Conservation (phyloP, 1,140 invertebrate species). For the Harpegnathos saltator region DNA sequence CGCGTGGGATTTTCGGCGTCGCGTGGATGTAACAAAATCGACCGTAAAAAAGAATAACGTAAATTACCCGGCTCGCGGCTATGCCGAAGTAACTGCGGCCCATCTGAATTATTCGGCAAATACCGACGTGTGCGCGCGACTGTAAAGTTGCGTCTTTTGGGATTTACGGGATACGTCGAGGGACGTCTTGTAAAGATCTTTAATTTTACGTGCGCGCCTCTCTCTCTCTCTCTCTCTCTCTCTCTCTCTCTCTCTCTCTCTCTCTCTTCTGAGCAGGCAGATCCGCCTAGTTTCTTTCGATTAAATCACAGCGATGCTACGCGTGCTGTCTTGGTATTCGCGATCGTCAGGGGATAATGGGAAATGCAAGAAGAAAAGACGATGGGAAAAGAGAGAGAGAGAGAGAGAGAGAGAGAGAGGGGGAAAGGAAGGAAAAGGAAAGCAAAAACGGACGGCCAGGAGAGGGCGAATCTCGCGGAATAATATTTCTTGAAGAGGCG, state of each 20-base stretch:
- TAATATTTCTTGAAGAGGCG: constrained; percentile 71
- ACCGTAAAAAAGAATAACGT: constrained; percentile 27
- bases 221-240: too few species aligned
- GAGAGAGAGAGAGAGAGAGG: too few species aligned
- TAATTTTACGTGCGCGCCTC: constrained; percentile 9
- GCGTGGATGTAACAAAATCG: constrained; percentile 16
- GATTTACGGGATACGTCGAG: too few species aligned
- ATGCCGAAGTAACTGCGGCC: not conserved
- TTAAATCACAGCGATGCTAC: constrained; percentile 19
- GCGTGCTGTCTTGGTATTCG: constrained; percentile 15
- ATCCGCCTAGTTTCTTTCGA: not conserved
- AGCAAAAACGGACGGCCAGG: not conserved
- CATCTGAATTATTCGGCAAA: constrained; percentile 23
- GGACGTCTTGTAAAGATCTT: not conserved
- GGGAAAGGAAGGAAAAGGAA: not conserved
- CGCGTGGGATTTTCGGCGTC: constrained; percentile 22
- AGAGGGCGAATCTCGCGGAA: constrained; percentile 58
- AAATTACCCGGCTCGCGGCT: not conserved
- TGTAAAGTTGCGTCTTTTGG: not conserved
- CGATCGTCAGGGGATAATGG: constrained; percentile 40
- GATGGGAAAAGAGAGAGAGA: too few species aligned
- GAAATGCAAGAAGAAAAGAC: constrained; percentile 18
- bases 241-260: too few species aligned
- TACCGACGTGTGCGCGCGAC: not conserved
- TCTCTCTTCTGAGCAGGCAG: too few species aligned